These are phyloP conservation scores for Dascyllus trimaculatus DNA, from an alignment of 2,113 vertebrate species.

Conservation along the genomic window DNA sequence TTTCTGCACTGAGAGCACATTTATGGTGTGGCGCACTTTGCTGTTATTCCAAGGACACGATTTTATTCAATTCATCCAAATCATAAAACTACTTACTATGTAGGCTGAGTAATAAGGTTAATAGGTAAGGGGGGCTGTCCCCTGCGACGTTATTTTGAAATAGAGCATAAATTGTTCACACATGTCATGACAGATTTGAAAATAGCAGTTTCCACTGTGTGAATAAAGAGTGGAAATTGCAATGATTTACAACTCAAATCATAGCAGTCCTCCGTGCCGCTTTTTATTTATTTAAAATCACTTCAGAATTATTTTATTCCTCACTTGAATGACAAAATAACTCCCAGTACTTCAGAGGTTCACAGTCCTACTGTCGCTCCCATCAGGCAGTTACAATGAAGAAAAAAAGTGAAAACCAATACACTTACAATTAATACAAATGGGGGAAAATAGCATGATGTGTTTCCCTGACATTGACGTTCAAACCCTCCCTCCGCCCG, in stretches of 20 bases:
- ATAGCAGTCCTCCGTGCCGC: background rate
- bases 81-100: background rate
- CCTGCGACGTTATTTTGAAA: background rate
- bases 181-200: constrained; percentile 12
- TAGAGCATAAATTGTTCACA: background rate
- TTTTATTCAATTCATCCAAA: constrained; percentile 8
- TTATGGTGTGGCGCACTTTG: background rate
- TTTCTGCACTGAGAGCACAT: constrained; percentile 3
- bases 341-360: background rate
- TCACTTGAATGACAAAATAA: constrained; percentile 22
- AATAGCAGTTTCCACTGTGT: background rate
- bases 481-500: background rate
- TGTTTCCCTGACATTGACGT: constrained; percentile 1
- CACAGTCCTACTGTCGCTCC: background rate
- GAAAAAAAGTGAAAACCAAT: background rate
- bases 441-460: background rate
- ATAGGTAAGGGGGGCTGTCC: background rate
- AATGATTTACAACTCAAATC: background rate
- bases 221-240: background rate
- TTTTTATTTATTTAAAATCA: constrained; percentile 11
- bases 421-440: constrained; percentile 11
- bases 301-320: background rate
- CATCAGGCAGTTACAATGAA: background rate
- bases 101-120: background rate
- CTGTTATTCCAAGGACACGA: constrained; percentile 19